Evolutionary conservation across 2,797 vertebrate species (phyloP), one percentile per base, ranked within the genome.

Genomic region (Diplodus sargus): DNA sequence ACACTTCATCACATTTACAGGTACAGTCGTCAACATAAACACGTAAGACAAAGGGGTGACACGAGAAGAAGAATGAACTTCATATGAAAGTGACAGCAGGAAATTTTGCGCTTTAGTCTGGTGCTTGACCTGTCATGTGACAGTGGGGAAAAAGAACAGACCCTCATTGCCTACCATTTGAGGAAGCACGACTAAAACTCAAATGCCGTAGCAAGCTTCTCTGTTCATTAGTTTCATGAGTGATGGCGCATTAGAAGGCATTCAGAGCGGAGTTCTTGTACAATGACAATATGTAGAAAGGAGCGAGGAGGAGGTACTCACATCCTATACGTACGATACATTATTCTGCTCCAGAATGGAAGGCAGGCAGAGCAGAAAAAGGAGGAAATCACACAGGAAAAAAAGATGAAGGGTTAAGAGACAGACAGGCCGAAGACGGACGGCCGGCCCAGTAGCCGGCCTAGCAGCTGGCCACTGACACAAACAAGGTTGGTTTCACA

Each of bases 271-370:
- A 70, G 71, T 70, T 87, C 15, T 83, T 68, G 39, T 11, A 78
- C 28, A 58, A 82, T 70, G 76, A 86, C 66, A 57, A 75, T 45
- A 83, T 52, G 75, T 14, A 68, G 71, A 39, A 72, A 42, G 66
- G 71, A 49, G 75, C 57, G 30, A 66, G 85, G 84, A 87, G 69
- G 76, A 81, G 92, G 95, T 99, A 99, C 98, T 99, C 97, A 99
- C 98, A 99, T 99, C 95, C 97, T 98, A 95, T 99, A 99, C 90
- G 98, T 99, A 96, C 97, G 98, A 98, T 99, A 99, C 97, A 99
- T 99, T 96, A 99, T 96, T 97, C 98, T 99, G 97, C 96, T 98
- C 98, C 94, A 15, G 78, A 90, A 95, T 90, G 94, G 96, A 96
- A 96, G 96, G 97, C 96, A 97, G 96, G 97, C 97, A 96, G 95